Base-by-base conservation (phyloP, 2,113 vertebrate genomes). In the Clarias gariepinus region DNA sequence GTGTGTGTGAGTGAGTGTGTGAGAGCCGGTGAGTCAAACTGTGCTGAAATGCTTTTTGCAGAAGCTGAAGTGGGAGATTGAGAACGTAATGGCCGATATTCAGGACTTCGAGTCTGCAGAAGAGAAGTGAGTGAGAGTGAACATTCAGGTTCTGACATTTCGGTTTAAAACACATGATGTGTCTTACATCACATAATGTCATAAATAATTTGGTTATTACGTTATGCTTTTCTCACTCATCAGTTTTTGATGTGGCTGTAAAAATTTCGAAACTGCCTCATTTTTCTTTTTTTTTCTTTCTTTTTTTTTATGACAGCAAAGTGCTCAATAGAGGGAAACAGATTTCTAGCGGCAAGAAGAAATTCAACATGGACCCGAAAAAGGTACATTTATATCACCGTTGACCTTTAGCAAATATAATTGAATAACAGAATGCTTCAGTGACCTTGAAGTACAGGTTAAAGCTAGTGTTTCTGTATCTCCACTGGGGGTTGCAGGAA, bases 281-380 rank as follows among this genome's bases (percentile, higher is more conserved):
- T 28, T 41, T 63, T 52, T 21, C 9, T 9, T 63, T 66, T 16
- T 0, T 52, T 33, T 60, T 60, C 53, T 41, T 0, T 88, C 61
- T 23, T 7, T 57, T 52, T 0, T 88, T 64, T 25, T 7, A 5
- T 88, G 81, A 33, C 90, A 97, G 96, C 86, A 97, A 96, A 83
- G 88, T 91, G 0, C 86, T 90, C 3, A 95, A 96, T 92, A 96
- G 87, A 79, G 96, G 94, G 82, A 97, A 96, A 92, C 91, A 93
- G 68, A 93, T 97, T 55, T 93, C 90, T 3, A 89, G 91, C 0
- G 97, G 97, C 16, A 94, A 95, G 86, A 98, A 99, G 91, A 99
- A 97, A 89, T 99, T 99, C 93, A 99, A 99, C 92, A 96, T 97
- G 96, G 96, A 98, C 84, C 97, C 97, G 30, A 90, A 92, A 89